Evolutionary conservation across 2,113 vertebrate species (phyloP).

Genomic region (Zonotrichia leucophrys): DNA sequence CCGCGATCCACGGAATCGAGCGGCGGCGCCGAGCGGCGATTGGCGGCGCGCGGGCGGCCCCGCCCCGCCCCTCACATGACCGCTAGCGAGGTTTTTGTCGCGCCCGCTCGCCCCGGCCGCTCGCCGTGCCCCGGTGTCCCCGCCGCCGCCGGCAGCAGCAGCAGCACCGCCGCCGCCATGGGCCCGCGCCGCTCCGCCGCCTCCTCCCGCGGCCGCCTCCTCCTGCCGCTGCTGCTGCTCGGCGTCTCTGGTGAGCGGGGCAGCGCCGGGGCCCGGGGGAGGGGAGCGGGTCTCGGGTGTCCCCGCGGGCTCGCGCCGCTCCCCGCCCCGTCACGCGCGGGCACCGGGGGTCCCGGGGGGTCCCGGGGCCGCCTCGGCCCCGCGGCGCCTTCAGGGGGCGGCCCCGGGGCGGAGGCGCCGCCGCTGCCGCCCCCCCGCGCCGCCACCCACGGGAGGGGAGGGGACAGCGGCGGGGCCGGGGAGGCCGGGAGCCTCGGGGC

Average conservation of each 20-base stretch:
- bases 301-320: not conserved
- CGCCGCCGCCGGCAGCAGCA: not conserved
- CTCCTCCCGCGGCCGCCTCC: no score
- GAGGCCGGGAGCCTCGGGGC: no score
- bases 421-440: no score
- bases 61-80: constrained; percentile 46
- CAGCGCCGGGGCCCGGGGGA: not conserved
- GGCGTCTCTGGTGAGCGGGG: not conserved
- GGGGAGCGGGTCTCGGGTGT: not conserved
- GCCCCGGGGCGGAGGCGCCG: no score
- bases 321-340: no score
- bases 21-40: not conserved
- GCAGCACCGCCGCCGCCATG: not conserved
- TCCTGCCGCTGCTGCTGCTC: not conserved
- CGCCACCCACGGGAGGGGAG: no score
- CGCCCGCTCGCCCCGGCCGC: not conserved
- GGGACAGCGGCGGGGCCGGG: no score
- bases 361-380: not conserved
- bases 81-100: not conserved
- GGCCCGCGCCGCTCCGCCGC: not conserved
- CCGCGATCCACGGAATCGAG: not conserved
- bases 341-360: no score
- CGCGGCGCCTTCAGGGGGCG: no score
- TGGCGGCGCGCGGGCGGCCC: not conserved
- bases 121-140: no score